These are phyloP conservation scores for Chrysomela aeneicollis DNA, from an alignment of 2,888 invertebrate genomes.

Conservation along the genomic window DNA sequence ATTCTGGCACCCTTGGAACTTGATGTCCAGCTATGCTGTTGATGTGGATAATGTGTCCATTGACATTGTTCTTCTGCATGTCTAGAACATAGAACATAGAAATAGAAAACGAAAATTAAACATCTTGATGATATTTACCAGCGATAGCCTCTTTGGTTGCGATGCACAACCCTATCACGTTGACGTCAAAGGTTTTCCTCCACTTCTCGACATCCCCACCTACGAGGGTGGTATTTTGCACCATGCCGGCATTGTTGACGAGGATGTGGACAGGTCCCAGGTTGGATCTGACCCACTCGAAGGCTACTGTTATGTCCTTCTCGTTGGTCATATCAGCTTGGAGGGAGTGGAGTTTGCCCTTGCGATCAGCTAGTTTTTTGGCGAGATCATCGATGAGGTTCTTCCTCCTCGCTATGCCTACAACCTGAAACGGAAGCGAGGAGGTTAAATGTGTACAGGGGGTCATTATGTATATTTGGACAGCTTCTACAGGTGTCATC, in stretches of 20 bases:
- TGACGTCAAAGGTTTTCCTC: constrained; percentile 32
- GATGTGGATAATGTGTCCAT: constrained; percentile 39
- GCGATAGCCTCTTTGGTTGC: constrained; percentile 36
- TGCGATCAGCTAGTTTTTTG: constrained; percentile 34
- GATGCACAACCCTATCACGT: constrained; percentile 36
- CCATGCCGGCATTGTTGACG: constrained; percentile 57
- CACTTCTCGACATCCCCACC: constrained; percentile 44
- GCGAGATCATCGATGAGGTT: constrained; percentile 40
- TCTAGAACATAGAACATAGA: constrained; percentile 1
- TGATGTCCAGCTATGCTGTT: constrained; percentile 38
- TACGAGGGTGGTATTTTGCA: constrained; percentile 39
- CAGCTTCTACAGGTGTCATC: too few relatives aligned
- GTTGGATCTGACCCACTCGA: constrained; percentile 52
- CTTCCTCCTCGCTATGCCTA: constrained; percentile 42
- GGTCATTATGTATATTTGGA: too few relatives aligned
- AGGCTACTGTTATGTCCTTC: constrained; percentile 51
- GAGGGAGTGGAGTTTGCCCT: constrained; percentile 51
- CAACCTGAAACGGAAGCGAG: constrained; percentile 35
- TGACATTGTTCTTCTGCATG: constrained; percentile 35
- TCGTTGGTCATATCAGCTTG: constrained; percentile 56
- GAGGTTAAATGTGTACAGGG: too few relatives aligned
- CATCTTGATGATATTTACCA: too few relatives aligned
- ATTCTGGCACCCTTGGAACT: constrained; percentile 24
- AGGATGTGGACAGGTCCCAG: constrained; percentile 55
- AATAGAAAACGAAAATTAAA: neutral